Evolutionary conservation across 2,888 invertebrate genomes (phyloP), one percentile per base, ranked within the genome.

Genomic region (Microplitis deprimator): DNA sequence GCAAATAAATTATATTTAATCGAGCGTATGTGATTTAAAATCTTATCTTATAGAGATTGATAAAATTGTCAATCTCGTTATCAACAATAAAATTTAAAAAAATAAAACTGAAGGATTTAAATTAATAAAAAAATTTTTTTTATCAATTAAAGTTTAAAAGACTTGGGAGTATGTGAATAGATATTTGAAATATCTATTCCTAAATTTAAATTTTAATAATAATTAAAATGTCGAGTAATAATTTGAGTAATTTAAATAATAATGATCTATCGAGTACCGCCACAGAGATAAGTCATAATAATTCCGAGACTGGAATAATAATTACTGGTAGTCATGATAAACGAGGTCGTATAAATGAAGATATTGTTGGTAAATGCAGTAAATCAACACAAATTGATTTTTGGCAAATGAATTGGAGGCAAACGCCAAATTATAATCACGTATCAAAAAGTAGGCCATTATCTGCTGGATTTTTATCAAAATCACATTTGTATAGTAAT

Each of bases 301-400:
- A 38, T n/a, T 60, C 61, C 13, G 65, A 75, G 29, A 40, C 76
- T 7, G 70, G 75, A 61, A 71, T 71, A 75, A 79, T 74, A 77
- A 77, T 76, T 13, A 72, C 74, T 29, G 29, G 68, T 79, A 75
- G 62, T 75, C 73, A 70, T 79, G 77, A 50, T 50, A n/a, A 77
- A 77, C 29, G 80, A 79, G 70, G 77, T 77, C 17, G 71, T 62
- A 72, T 77, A 65, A 38, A 8, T 68, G 10, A 73, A 50, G 73
- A 75, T 71, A 50, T 10, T 40, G 17, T 79, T 0, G 77, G 76
- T 5, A 85, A 79, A 78, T 85, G 80, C 13, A 84, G 82, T 72
- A 89, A 88, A 77, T 85, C 85, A 10, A 88, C 88, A n/a, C 88
- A 88, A 76, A 87, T 84, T 6, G 88, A 88, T 73, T 79, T 86